A percentile compares a stretch with the other conserved stretches of the same genome.
Evolutionary conservation across 2,888 invertebrate species (phyloP).

Genomic region (Melanostoma scalare): DNA sequence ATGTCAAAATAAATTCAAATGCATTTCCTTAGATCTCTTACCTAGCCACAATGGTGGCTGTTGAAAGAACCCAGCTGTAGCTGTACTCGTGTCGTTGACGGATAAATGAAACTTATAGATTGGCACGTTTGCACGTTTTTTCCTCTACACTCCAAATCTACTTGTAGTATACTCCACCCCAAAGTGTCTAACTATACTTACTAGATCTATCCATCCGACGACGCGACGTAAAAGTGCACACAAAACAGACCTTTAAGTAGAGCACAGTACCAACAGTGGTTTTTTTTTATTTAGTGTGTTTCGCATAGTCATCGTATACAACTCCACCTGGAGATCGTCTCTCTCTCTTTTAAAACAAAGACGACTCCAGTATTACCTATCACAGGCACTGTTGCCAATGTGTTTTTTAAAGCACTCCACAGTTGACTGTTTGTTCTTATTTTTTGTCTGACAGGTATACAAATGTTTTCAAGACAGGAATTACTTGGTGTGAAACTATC

Average conservation of each 20-base stretch:
- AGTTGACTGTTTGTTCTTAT: no score
- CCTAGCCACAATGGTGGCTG: not conserved
- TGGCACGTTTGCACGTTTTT: conserved; percentile 72
- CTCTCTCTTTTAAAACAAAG: conserved; percentile 28
- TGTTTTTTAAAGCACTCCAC: no score
- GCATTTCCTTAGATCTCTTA: conserved; percentile 56
- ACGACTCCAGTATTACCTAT: conserved; percentile 4
- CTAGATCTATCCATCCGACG: not conserved
- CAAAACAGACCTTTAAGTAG: conserved; percentile 61
- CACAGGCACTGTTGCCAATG: not conserved
- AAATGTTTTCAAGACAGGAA: no score
- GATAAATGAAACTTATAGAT: conserved; percentile 68
- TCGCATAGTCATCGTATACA: conserved; percentile 27
- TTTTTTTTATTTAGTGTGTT: conserved; percentile 13
- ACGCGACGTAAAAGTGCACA: conserved; percentile 39
- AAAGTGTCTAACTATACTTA: conserved; percentile 43
- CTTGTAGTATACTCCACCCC: conserved; percentile 25
- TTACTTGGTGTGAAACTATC: no score
- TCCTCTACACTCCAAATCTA: conserved; percentile 5
- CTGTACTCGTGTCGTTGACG: conserved; percentile 28
- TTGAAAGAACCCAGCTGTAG: conserved; percentile 16
- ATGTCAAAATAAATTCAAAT: conserved; percentile 49
- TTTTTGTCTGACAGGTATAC: no score
- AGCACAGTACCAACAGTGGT: conserved; percentile 41
- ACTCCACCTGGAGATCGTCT: conserved; percentile 52